Percentiles rank a stretch among this genome's conserved stretches.
These are phyloP conservation scores for Ennomos erosarius DNA, from an alignment of 2,888 invertebrate genomes.

Conservation along the genomic window DNA sequence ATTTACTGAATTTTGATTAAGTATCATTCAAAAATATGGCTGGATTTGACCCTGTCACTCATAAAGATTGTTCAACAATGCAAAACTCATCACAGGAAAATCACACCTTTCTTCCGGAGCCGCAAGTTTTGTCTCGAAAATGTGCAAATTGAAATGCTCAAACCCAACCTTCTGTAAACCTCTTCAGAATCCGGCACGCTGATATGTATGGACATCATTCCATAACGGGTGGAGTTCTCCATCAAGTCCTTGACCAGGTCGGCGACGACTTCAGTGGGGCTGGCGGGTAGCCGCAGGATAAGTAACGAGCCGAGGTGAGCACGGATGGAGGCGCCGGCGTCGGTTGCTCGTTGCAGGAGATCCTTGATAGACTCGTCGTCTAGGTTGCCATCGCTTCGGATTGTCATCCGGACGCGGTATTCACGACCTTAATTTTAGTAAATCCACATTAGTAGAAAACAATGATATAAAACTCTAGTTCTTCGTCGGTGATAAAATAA, in stretches of 20 bases:
- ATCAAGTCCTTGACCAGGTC: conserved; percentile 57
- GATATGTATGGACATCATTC: conserved; percentile 62
- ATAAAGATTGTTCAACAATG: no score
- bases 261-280: conserved; percentile 60
- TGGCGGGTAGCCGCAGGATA: conserved; percentile 63
- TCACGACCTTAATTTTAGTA: conserved; percentile 51
- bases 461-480: no score
- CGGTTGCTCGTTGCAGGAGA: conserved; percentile 47
- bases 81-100: no score
- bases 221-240: conserved; percentile 53
- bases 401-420: conserved; percentile 62
- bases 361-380: conserved; percentile 45
- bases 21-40: no score
- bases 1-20: no score
- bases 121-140: no score
- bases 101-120: no score
- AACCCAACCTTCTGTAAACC: conserved; percentile 62
- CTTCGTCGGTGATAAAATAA: no score
- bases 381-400: conserved; percentile 48
- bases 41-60: no score
- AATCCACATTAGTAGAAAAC: no score
- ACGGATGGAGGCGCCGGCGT: conserved; percentile 60
- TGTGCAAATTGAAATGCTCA: background rate
- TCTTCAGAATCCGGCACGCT: conserved; percentile 73
- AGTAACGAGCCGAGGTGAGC: conserved; percentile 68